These are phyloP conservation scores for Physeter macrocephalus DNA, from an alignment of 2,113 vertebrate genomes.

Conservation along the genomic window DNA sequence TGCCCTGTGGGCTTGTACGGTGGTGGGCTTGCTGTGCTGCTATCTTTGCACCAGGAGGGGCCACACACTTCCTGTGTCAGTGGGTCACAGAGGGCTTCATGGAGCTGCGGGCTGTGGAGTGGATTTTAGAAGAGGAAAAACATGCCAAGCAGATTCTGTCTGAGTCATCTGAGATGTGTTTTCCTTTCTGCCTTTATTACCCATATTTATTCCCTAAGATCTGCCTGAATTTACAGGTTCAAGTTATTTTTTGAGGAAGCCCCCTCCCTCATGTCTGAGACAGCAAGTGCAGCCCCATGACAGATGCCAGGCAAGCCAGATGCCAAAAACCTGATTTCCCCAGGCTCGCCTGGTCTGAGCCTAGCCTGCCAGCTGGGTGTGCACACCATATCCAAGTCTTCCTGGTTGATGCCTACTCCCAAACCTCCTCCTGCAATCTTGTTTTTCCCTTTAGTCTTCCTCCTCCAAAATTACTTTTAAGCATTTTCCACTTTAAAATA, in stretches of 20 bases:
- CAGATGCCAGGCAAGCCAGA: neutral
- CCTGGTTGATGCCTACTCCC: neutral
- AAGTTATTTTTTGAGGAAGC: neutral
- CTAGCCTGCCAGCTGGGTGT: neutral
- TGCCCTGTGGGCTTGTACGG: neutral
- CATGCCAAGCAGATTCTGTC: neutral
- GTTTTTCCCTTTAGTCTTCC: neutral
- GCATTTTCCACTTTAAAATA: neutral
- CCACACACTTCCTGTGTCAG: neutral
- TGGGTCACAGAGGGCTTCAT: neutral
- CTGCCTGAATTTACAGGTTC: neutral
- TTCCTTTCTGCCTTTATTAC: neutral
- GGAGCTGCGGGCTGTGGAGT: neutral
- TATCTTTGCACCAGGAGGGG: rapidly evolving
- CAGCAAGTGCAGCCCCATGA: neutral
- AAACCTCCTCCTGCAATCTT: neutral
- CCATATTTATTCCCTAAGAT: neutral
- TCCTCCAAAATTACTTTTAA: neutral
- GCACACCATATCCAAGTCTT: neutral
- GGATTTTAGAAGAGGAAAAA: neutral
- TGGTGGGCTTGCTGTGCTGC: neutral
- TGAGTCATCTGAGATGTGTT: neutral
- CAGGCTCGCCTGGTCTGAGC: neutral
- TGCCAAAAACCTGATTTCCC: neutral
- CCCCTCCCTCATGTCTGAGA: neutral